Base-by-base conservation (phyloP, 2,797 vertebrate genomes). In the Enteromius paludinosus region DNA sequence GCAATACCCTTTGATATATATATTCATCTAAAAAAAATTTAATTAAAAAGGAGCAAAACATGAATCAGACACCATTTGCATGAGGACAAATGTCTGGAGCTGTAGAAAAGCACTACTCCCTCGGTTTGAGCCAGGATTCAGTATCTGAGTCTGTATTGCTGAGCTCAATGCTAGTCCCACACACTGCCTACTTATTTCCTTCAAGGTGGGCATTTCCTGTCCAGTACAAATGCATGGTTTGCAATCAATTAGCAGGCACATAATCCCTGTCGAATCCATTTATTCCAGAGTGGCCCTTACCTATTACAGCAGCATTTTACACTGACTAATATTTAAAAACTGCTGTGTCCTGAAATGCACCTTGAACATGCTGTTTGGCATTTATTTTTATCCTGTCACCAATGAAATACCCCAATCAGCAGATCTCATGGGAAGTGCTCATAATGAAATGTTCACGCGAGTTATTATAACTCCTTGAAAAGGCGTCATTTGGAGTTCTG, bases 81-180 rank as follows among this genome's bases (percentile, higher is more conserved):
- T 79, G 4, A 20, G 35, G 49, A 79, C 49, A 79, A 79, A 79
- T 54, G 77, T 79, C 64, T 54, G 15, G 49, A 79, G 47, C 64
- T 54, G 77, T 7, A 54, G 15, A 66, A 78, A 52, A 28, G 47
- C 33, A 10, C 7, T 41, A 18, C 35, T 75, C 49, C 30, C 30
- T 74, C 35, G 8, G 35, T 41, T 23, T 74, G 52, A 74, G 72
- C n/a, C 33, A 41, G 5, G 6, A 68, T 79, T 79, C 18, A 56
- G 47, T 28, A 25, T 54, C 56, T 68, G 10, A 41, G n/a, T 68
- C 65, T 41, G 45, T 38, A 28, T 68, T 25, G 25, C 15, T 62
- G n/a, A 56, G 47, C 47, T 69, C 9, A 59, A 7, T 41, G 47
- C 47, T 41, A 54, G 59, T 75, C 72, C 72, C 25, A 59, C 72